phyloP scores from a whole-genome alignment of 2,113 vertebrate genomes.

The Elgaria multicarinata region DNA sequence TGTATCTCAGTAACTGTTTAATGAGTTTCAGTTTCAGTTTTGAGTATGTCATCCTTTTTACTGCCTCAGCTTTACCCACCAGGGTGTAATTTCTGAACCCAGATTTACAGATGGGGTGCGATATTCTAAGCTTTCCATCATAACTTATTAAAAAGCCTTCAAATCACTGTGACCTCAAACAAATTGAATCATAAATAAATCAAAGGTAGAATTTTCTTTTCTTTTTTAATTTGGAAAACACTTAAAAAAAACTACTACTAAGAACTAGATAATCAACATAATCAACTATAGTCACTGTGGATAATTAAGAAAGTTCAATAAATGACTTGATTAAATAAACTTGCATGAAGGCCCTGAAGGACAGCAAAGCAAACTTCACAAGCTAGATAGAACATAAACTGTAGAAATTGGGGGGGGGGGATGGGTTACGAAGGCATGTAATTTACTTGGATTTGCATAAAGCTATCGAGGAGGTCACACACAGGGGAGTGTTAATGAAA shows the following conservation, averaged over 20 bases:
- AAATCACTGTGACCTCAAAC: not conserved
- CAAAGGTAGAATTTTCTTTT: not conserved
- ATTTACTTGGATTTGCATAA: conserved; percentile 36
- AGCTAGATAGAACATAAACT: conserved; percentile 16
- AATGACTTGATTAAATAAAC: conserved; percentile 26
- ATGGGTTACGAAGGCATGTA: conserved; percentile 26
- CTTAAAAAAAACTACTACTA: conserved; percentile 13
- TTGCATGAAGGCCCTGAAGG: not conserved
- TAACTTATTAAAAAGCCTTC: not conserved
- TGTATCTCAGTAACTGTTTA: not conserved
- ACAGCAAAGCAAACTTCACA: conserved; percentile 19
- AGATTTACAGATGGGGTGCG: not conserved
- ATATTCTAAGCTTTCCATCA: not conserved
- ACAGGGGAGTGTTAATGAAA: conserved; percentile 32
- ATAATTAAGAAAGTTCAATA: not conserved
- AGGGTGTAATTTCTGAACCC: not conserved
- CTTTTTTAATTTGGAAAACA: not conserved
- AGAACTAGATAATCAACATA: conserved; percentile 19
- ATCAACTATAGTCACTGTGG: conserved; percentile 6
- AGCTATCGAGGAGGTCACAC: conserved; percentile 12
- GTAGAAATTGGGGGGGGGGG: not conserved
- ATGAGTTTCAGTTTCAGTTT: not conserved
- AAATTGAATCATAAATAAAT: not conserved
- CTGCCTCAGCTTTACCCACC: not conserved
- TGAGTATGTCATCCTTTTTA: not conserved